Conservation (phyloP, 2,113 vertebrate genomes). For the Dipodomys ordii region DNA sequence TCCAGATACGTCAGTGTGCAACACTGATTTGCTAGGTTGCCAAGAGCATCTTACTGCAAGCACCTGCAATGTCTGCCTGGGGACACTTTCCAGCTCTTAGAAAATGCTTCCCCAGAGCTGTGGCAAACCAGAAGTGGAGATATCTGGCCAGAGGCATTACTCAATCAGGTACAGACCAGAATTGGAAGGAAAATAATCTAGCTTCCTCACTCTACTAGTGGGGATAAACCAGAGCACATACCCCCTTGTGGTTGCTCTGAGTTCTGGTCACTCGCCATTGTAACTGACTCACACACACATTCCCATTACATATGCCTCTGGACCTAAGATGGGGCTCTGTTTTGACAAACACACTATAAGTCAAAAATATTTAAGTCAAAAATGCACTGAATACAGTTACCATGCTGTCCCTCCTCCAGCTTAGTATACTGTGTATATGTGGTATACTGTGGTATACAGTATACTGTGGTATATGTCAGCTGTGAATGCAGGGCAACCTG, state of each 20-base stretch:
- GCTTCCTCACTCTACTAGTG: not conserved
- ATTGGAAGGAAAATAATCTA: not conserved
- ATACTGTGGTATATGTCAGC: not conserved
- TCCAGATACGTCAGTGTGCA: not conserved
- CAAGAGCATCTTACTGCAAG: conserved; percentile 45
- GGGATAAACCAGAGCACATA: not conserved
- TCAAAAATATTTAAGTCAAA: not conserved
- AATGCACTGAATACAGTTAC: not conserved
- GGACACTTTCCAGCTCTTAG: not conserved
- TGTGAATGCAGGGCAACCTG: too few relatives aligned
- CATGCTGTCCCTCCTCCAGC: not conserved
- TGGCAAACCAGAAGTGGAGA: not conserved
- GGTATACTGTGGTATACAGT: too few relatives aligned
- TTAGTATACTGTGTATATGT: too few relatives aligned
- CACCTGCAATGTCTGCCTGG: conserved; percentile 2
- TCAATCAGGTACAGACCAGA: not conserved
- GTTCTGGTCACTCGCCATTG: not conserved
- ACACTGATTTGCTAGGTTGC: not conserved
- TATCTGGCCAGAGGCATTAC: not conserved
- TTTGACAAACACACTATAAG: not conserved
- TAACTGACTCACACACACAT: not conserved
- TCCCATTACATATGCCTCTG: not conserved
- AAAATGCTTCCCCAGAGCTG: not conserved
- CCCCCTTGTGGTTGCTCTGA: not conserved
- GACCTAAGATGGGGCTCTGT: not conserved